Evolutionary conservation across 2,797 vertebrate species (phyloP), one percentile per base, ranked within the genome.

Genomic region (Hapalemur alaotrensis): DNA sequence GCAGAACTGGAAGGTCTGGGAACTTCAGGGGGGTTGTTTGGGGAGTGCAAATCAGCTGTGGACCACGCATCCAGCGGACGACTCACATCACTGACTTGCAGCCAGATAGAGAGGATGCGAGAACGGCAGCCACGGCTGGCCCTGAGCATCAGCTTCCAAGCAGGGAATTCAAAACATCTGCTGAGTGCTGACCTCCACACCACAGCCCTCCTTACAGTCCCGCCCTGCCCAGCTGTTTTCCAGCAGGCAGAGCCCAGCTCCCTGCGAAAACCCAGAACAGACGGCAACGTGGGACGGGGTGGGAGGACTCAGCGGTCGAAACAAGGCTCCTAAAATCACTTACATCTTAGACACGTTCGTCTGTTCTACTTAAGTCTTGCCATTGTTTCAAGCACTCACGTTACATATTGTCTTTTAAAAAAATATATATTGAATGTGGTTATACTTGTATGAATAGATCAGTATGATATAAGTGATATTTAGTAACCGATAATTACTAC

Each of bases 401-500:
- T 85, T 79, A 91, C 73, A 54, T 41, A 78, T 63, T 97, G 91
- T 97, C 90, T 90, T 94, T 73, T 52, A 69, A 72, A 81, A 63
- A 94, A 81, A 82, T 91, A 89, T 75, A 86, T 80, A 84, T 90
- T 88, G 86, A 97, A 76, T 48, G 41, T 87, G 41, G 93, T 85
- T 92, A 75, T 46, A 79, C 52, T 86, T 59, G 63, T 73, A 35
- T 92, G 94, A 97, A 97, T 91, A 96, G 94, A 97, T 91, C 88
- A 69, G 97, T 97, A 93, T 97, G 96, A 97, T 97, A 96, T 95
- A 97, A 97, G 96, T 96, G 98, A 98, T 97, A 96, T 98, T 98
- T 97, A 97, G 97, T 96, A 97, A 97, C 95, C 85, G 7, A 94
- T 98, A 98, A 98, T 98, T 97, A 97, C 96, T 80, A 82, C 12